Conservation (phyloP, 2,888 invertebrate genomes). For the Morinoia aosen region DNA sequence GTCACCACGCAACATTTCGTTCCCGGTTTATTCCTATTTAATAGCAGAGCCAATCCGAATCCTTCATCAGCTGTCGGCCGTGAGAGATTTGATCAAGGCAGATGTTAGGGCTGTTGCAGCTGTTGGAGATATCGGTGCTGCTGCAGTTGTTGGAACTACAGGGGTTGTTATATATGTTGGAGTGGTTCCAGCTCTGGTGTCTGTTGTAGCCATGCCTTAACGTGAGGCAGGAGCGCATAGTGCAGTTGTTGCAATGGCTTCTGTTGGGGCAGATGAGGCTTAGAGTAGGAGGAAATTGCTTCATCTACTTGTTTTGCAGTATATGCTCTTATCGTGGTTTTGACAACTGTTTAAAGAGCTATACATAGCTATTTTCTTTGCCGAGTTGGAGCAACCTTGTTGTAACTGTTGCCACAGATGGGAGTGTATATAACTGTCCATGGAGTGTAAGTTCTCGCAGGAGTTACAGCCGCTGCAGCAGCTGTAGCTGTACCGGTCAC, state of each 20-base stretch:
- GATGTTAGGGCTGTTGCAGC: neutral
- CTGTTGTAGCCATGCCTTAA: neutral
- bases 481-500: neutral
- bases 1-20: neutral
- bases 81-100: conserved; percentile 1
- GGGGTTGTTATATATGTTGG: neutral
- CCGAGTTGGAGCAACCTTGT: neutral
- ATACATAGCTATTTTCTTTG: neutral
- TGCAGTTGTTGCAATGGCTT: too few species aligned
- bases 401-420: neutral
- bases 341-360: too few species aligned
- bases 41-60: neutral
- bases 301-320: too few species aligned
- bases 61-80: neutral
- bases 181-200: neutral
- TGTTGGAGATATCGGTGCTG: neutral
- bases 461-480: neutral
- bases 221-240: neutral
- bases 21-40: neutral
- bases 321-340: too few species aligned
- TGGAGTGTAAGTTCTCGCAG: too few species aligned
- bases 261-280: too few species aligned
- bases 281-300: too few species aligned
- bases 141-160: neutral
- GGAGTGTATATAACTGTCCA: too few species aligned